Evolutionary conservation across 2,888 invertebrate species (phyloP), one percentile per base, ranked within the genome.

Genomic region (Saturnia japonica): DNA sequence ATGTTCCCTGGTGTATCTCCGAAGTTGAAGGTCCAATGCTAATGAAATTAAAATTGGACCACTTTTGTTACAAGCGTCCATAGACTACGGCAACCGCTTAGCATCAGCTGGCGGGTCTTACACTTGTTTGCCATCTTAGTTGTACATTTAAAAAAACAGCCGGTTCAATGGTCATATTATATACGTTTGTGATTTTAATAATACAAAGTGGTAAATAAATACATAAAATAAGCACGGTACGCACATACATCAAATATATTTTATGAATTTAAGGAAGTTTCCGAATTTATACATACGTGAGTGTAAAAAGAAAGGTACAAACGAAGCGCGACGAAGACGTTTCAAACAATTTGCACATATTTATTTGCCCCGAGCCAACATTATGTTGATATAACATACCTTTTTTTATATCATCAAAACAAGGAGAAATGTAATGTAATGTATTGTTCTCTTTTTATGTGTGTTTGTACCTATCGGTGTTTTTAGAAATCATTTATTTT

Each of bases 261-360:
- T 19, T 19, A 40, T 64, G 40, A 40, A 40, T 64, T 4, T 16
- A 40, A 6, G 34, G 19, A 64, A 40, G 40, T 8, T 7, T 16
- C 16, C 19, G 40, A 19, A 64, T 40, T 64, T 40, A 40, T 19
- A 64, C 19, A 34, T 34, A 40, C 64, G 40, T 34, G 22, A 40
- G 40, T 40, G 7, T 64, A 34, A 16, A 25, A 40, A 64, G 40
- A 40, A 64, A 64, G 40, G 34, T 64, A 40, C 64, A 64, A 64
- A 64, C 64, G 64, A 64, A 64, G 64, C 64, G 40, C n/a, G 64
- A 40, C 64, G 64, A 64, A 64, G 64, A 40, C 64, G 64, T 64
- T 64, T 64, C 64, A 64, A 64, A 64, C 64, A 64, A 64, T 64
- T 64, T 64, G 40, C 64, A 64, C 64, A 64, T 64, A 64, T 64